Evolutionary conservation across 1,140 invertebrate species (phyloP).

Genomic region (Protaetia brevitarsis): DNA sequence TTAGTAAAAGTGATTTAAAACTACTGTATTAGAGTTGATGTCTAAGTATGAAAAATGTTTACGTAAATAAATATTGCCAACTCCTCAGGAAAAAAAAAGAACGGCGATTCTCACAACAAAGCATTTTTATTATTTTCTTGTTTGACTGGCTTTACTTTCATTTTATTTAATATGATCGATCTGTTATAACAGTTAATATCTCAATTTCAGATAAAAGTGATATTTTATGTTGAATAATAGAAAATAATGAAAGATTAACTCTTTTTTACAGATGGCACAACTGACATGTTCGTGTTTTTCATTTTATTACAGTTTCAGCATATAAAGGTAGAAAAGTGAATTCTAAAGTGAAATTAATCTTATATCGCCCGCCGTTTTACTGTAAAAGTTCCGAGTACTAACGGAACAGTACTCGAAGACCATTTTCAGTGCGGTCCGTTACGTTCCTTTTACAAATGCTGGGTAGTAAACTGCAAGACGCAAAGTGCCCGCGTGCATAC

Average conservation of each 20-base stretch:
- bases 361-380: conserved; percentile 9
- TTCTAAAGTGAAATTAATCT: conserved; percentile 27
- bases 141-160: neutral
- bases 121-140: neutral
- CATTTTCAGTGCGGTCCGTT: conserved; percentile 21
- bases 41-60: too few relatives aligned
- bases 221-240: too few relatives aligned
- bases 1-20: neutral
- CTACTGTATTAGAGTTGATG: too few relatives aligned
- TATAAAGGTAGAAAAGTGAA: conserved; percentile 10
- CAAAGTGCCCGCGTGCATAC: neutral
- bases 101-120: neutral
- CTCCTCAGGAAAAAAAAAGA: too few relatives aligned
- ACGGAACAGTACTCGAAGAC: neutral
- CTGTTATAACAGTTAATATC: neutral
- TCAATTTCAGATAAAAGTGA: too few relatives aligned
- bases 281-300: too few relatives aligned
- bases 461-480: neutral
- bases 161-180: neutral
- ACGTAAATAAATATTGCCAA: too few relatives aligned
- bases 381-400: conserved; percentile 23
- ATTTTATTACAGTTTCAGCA: too few relatives aligned
- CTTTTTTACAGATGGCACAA: too few relatives aligned
- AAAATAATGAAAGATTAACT: too few relatives aligned
- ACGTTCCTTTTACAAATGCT: conserved; percentile 4